phyloP scores from a whole-genome alignment of 30 jellyfish, hydroid and myxozoan species.

The Aurelia coerulea region DNA sequence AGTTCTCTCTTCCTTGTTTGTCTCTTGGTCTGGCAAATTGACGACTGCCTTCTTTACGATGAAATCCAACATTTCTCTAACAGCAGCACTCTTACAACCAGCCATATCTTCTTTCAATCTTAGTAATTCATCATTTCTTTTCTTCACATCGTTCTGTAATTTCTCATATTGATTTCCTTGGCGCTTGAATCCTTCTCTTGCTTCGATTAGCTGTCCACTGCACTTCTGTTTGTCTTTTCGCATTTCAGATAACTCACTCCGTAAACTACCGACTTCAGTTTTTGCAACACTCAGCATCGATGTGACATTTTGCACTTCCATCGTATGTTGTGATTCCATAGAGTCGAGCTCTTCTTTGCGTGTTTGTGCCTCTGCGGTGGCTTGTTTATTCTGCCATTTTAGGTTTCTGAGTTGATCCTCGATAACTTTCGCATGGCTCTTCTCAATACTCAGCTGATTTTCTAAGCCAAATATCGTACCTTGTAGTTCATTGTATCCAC shows the following conservation, averaged over 20 bases:
- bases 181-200: constrained; percentile 22
- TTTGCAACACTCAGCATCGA: constrained; percentile 48
- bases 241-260: constrained; percentile 42
- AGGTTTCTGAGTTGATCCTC: constrained; percentile 37
- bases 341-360: constrained; percentile 16
- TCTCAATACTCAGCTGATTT: constrained; percentile 58
- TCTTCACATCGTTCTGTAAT: constrained; percentile 20
- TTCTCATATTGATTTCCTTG: constrained; percentile 11
- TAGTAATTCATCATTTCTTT: constrained; percentile 44
- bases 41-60: constrained; percentile 56
- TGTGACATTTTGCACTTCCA: constrained; percentile 25
- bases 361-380: constrained; percentile 35
- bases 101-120: constrained; percentile 46
- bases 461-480: constrained; percentile 48
- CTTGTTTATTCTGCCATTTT: constrained; percentile 71
- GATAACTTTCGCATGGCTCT: constrained; percentile 42
- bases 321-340: constrained; percentile 31
- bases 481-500: constrained; percentile 51
- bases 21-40: not conserved
- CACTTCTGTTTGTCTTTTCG: constrained; percentile 50
- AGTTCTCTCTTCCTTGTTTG: not conserved
- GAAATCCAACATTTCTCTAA: constrained; percentile 57
- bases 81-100: constrained; percentile 63
- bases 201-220: constrained; percentile 36
- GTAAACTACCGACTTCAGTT: constrained; percentile 34